Evolutionary conservation across 2,113 vertebrate genomes (phyloP), one percentile per base, ranked within the genome.

Genomic region (Dascyllus trimaculatus): DNA sequence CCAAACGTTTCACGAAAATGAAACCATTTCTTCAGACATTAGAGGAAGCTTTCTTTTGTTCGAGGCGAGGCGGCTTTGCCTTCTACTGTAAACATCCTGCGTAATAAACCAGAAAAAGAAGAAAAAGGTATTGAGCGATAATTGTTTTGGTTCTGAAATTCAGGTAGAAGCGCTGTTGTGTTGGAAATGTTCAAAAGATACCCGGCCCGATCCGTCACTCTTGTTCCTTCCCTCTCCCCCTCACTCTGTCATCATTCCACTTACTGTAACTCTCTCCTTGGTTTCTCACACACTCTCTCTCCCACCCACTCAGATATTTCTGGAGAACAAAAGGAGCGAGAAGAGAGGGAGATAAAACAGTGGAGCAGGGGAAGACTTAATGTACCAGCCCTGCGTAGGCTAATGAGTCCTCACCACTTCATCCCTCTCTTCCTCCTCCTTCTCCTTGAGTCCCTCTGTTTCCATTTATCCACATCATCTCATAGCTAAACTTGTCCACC

Each of bases 221-320:
- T 56, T 3, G 54, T 58, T 81, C 56, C 80, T 69, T 59, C 61
- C 71, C 57, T 58, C 81, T 77, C 82, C 75, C 84, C 63, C 81
- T 83, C 88, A 71, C 81, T 86, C 88, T 87, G 76, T 90, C 88
- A 88, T 86, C 85, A 74, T 75, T 60, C 69, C 79, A 75, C 81
- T 89, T 71, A 85, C 79, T 85, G 80, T 76, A 82, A 73, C 80
- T 81, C 76, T 76, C 70, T 85, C 76, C 51, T 57, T 49, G 67
- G 32, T 79, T 62, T 73, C 85, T 74, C 79, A 21, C 83, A 63
- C 84, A 59, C 85, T 75, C 76, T 78, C 85, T 82, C 80, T 85
- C 61, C 79, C 92, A 56, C 92, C 88, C 86, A 91, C 90, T 90
- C 86, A 32, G 89, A 87, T 91, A 91, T 92, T 91, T 92, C 88